Evolutionary conservation across 2,113 vertebrate species (phyloP).

Genomic region (Syngnathoides biaculeatus): DNA sequence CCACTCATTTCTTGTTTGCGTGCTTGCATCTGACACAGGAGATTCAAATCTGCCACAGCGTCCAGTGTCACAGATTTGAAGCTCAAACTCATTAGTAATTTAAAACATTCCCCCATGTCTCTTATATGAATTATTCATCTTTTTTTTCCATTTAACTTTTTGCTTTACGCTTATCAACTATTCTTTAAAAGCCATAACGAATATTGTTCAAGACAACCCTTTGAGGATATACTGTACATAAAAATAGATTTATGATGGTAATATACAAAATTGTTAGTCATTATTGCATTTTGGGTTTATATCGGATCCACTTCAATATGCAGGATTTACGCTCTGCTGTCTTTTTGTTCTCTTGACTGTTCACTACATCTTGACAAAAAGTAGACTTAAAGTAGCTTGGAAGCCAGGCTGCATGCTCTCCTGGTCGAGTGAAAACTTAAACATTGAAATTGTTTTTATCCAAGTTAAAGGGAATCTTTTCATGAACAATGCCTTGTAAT

Average conservation of each 20-base stretch:
- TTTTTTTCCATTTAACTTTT: slow-evolving; percentile 25
- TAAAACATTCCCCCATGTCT: slow-evolving; percentile 47
- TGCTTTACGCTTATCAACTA: not conserved
- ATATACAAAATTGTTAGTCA: not conserved
- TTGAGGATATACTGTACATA: not conserved
- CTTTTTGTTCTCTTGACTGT: too few species aligned
- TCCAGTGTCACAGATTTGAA: slow-evolving; percentile 48
- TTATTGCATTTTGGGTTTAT: not conserved
- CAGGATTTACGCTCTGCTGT: not conserved
- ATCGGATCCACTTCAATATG: not conserved
- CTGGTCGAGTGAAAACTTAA: not conserved
- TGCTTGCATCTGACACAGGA: slow-evolving; percentile 16
- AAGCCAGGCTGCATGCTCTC: not conserved
- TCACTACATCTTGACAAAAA: too few species aligned
- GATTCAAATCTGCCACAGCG: slow-evolving; percentile 27
- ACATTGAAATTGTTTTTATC: slow-evolving; percentile 2
- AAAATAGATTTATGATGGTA: not conserved
- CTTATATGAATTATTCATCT: slow-evolving; percentile 57
- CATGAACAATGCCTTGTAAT: slow-evolving; percentile 3
- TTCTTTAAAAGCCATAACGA: slow-evolving; percentile 4
- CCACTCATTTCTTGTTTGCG: slow-evolving; percentile 13
- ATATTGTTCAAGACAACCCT: not conserved
- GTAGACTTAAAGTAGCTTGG: not conserved
- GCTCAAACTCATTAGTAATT: slow-evolving; percentile 62
- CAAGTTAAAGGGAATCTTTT: slow-evolving; percentile 12